These are phyloP conservation scores for Nasonia oneida DNA, from an alignment of 2,888 invertebrate species.

Conservation along the genomic window DNA sequence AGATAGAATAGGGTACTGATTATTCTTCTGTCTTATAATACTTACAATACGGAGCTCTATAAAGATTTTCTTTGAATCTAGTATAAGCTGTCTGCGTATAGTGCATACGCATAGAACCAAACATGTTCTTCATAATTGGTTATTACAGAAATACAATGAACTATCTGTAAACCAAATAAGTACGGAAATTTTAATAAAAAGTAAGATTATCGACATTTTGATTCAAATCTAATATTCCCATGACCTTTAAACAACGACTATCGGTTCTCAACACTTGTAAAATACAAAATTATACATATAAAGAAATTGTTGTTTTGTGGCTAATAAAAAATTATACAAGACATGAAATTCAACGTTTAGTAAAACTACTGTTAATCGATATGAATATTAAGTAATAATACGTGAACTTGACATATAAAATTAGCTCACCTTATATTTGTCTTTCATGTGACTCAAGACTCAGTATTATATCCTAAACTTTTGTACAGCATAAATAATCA, in stretches of 20 bases:
- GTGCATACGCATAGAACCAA: constrained; percentile 49
- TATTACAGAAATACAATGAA: constrained; percentile 51
- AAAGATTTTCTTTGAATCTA: constrained; percentile 48
- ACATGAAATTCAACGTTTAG: constrained; percentile 40
- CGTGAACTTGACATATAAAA: constrained; percentile 37
- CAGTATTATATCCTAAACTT: constrained; percentile 41
- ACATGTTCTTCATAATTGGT: constrained; percentile 50
- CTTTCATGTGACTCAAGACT: constrained; percentile 45
- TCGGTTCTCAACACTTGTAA: constrained; percentile 40
- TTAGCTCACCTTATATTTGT: constrained; percentile 42
- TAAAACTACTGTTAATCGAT: constrained; percentile 27
- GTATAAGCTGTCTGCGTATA: constrained; percentile 46
- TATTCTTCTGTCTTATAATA: constrained; percentile 54
- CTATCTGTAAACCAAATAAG: constrained; percentile 59
- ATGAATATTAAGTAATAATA: constrained; percentile 25
- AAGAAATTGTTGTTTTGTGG: constrained; percentile 51
- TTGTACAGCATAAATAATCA: constrained; percentile 52
- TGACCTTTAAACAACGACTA: constrained; percentile 36
- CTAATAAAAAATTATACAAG: constrained; percentile 19
- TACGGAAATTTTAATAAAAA: constrained; percentile 67
- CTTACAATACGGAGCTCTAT: constrained; percentile 45
- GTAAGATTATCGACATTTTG: constrained; percentile 63
- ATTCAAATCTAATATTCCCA: constrained; percentile 55
- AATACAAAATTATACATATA: constrained; percentile 38
- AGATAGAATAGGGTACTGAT: constrained; percentile 58